phyloP scores from a whole-genome alignment of 2,888 invertebrate species.

The Parnassius smintheus region DNA sequence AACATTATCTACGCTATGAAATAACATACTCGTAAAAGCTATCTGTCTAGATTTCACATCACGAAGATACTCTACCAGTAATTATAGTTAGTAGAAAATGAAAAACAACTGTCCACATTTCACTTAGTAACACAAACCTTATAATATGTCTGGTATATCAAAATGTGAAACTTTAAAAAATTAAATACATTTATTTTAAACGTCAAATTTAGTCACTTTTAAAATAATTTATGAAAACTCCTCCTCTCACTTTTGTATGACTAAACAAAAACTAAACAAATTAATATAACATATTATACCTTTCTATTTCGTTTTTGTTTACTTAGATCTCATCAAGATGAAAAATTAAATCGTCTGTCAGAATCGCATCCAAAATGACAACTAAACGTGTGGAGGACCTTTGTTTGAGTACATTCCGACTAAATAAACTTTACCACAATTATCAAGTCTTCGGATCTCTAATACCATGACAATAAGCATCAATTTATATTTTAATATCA shows the following conservation, averaged over 20 bases:
- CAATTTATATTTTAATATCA: conserved; percentile 15
- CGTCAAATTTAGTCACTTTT: not conserved
- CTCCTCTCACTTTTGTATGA: not conserved
- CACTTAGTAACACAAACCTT: too few relatives aligned
- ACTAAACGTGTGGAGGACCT: conserved; percentile 58
- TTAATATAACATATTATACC: conserved; percentile 51
- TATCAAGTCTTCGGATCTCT: not conserved
- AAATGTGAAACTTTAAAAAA: too few relatives aligned
- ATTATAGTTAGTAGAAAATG: too few relatives aligned
- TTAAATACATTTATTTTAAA: not conserved
- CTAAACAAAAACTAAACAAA: conserved; percentile 47
- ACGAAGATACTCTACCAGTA: too few relatives aligned
- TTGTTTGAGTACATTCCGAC: conserved; percentile 34
- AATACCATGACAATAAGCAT: conserved; percentile 25
- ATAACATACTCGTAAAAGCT: too few relatives aligned
- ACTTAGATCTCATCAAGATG: conserved; percentile 62
- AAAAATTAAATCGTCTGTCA: conserved; percentile 73
- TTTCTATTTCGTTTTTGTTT: conserved; percentile 55
- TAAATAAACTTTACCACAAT: conserved; percentile 22
- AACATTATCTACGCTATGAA: too few relatives aligned
- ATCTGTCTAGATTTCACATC: too few relatives aligned
- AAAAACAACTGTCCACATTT: too few relatives aligned
- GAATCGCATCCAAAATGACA: conserved; percentile 61
- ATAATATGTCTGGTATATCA: too few relatives aligned
- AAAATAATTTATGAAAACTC: not conserved